phyloP scores from a whole-genome alignment of 2,113 vertebrate species.

The Oxyura jamaicensis region DNA sequence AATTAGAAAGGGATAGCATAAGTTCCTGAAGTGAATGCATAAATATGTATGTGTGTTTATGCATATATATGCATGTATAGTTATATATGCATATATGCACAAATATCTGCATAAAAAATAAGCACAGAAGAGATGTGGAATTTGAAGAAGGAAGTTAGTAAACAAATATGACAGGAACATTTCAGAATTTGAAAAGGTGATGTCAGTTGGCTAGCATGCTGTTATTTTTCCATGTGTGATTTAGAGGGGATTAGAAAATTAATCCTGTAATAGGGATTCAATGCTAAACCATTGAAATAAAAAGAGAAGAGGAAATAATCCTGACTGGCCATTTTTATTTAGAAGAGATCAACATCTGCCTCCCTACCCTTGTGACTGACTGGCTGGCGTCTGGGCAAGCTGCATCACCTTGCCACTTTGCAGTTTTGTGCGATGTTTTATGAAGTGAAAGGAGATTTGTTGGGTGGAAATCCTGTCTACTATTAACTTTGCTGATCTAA shows the following conservation, averaged over 20 bases:
- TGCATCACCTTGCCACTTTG: not conserved
- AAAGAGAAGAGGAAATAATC: not conserved
- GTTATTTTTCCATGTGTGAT: not conserved
- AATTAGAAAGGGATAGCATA: not conserved
- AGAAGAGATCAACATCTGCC: not conserved
- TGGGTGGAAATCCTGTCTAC: not conserved
- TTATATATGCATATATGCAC: not conserved
- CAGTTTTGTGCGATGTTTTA: not conserved
- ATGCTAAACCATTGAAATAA: not conserved
- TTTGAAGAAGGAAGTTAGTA: not conserved
- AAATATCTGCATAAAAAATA: not conserved
- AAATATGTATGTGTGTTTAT: not conserved
- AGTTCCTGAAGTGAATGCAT: not conserved
- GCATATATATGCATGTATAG: not conserved
- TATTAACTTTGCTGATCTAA: not conserved
- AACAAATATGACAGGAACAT: not conserved
- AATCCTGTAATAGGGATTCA: not conserved
- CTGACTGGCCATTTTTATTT: not conserved
- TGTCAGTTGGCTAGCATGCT: not conserved
- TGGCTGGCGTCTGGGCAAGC: not conserved
- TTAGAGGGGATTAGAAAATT: not conserved
- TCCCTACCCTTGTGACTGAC: not conserved
- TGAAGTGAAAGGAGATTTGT: not conserved
- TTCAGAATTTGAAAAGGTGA: not conserved
- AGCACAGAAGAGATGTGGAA: not conserved